Conservation (phyloP, 2,888 invertebrate genomes). For the Colostygia pectinataria region DNA sequence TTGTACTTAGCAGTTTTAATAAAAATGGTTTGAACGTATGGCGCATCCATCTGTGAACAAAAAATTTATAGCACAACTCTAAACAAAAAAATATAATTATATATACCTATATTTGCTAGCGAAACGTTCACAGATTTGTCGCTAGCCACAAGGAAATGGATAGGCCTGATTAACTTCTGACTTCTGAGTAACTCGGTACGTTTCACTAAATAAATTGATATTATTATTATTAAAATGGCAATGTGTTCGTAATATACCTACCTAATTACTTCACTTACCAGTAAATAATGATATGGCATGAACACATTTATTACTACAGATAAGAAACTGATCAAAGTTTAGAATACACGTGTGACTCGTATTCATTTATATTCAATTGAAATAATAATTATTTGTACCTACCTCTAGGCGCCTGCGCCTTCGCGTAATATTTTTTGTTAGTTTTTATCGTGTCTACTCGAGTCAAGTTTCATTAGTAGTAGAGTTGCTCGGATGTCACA, state of each 20-base stretch:
- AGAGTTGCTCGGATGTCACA: conserved; percentile 9
- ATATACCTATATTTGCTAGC: too few species aligned
- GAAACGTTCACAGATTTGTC: too few species aligned
- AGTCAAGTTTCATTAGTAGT: conserved; percentile 22
- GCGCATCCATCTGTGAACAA: too few species aligned
- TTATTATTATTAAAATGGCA: conserved; percentile 11
- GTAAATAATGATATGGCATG: conserved; percentile 11
- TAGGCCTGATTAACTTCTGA: not conserved
- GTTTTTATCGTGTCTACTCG: conserved; percentile 7
- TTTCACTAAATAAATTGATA: too few species aligned
- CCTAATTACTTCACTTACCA: conserved; percentile 1
- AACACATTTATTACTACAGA: conserved; percentile 4
- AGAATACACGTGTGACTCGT: conserved; percentile 28
- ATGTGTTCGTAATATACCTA: conserved; percentile 10
- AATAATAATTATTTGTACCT: not conserved
- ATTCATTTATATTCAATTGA: conserved; percentile 1
- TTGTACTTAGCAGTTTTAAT: too few species aligned
- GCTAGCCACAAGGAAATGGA: too few species aligned
- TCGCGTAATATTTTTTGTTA: conserved; percentile 12
- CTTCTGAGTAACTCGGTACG: not conserved
- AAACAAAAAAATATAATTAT: too few species aligned
- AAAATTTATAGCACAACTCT: too few species aligned
- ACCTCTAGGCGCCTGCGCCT: conserved; percentile 19
- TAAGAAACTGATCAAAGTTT: conserved; percentile 26
- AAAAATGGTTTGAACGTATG: too few species aligned